A percentile compares a stretch with the other conserved stretches of the same genome.
Evolutionary conservation across 2,113 vertebrate species (phyloP).

Genomic region (Camelus bactrianus): DNA sequence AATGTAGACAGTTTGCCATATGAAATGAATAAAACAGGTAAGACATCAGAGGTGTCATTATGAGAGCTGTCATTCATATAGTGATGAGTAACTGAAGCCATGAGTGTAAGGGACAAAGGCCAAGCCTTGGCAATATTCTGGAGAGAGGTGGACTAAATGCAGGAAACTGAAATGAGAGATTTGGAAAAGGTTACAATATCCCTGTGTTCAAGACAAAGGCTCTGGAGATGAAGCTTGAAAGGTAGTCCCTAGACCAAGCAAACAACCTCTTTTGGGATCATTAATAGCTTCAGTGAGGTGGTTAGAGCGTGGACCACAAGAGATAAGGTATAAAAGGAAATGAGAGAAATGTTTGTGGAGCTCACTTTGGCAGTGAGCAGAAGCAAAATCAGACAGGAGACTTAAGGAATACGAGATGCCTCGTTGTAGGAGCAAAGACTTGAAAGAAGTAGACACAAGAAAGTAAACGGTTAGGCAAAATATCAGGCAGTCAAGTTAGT

Average conservation of each 20-base stretch:
- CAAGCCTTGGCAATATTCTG: neutral
- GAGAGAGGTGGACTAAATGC: neutral
- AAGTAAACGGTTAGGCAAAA: neutral
- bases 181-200: neutral
- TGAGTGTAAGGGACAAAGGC: neutral
- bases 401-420: neutral
- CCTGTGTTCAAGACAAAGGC: neutral
- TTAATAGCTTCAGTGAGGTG: neutral
- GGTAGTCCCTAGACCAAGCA: neutral
- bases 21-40: neutral
- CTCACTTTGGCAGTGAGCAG: neutral
- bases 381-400: neutral
- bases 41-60: neutral
- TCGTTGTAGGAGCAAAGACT: neutral
- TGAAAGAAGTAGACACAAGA: neutral
- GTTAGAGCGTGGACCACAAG: neutral
- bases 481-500: neutral
- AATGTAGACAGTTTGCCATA: neutral
- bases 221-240: neutral
- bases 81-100: neutral
- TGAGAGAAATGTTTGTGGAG: neutral
- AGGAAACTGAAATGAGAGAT: slow-evolving; percentile 15
- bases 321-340: neutral
- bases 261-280: neutral
- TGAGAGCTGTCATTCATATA: neutral